These are phyloP conservation scores for Polydesmus complanatus DNA, from an alignment of 2,888 invertebrate genomes.

Conservation along the genomic window DNA sequence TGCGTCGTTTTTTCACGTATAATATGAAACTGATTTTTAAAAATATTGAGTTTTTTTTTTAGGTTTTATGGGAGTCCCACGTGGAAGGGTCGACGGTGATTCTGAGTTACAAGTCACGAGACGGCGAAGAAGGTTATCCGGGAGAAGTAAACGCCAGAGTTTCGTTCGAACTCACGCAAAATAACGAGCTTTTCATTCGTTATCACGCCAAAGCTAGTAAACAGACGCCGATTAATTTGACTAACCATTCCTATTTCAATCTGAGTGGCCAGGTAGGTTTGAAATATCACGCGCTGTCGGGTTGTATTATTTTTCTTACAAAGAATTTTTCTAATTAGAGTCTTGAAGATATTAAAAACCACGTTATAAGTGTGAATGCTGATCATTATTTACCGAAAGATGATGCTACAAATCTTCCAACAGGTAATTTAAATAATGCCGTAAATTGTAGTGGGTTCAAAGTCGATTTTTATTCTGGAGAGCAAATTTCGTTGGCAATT, in stretches of 20 bases:
- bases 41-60: slow-evolving; percentile 13
- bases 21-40: neutral
- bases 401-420: slow-evolving; percentile 13
- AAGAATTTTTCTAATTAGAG: slow-evolving; percentile 22
- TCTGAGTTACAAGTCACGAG: slow-evolving; percentile 59
- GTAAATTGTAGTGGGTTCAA: slow-evolving; percentile 61
- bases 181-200: slow-evolving; percentile 58
- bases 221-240: slow-evolving; percentile 70
- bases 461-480: slow-evolving; percentile 43
- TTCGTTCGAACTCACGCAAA: slow-evolving; percentile 52
- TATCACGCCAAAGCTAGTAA: slow-evolving; percentile 62
- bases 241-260: slow-evolving; percentile 83
- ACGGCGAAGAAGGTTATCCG: slow-evolving; percentile 78
- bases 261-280: slow-evolving; percentile 64
- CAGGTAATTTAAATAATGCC: slow-evolving; percentile 31
- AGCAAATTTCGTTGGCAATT: slow-evolving; percentile 53
- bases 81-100: slow-evolving; percentile 47
- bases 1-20: neutral
- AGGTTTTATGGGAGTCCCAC: slow-evolving; percentile 54
- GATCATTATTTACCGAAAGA: slow-evolving; percentile 15
- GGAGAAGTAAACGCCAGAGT: slow-evolving; percentile 60
- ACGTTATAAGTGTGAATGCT: slow-evolving; percentile 22
- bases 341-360: slow-evolving; percentile 26
- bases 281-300: neutral
- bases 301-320: slow-evolving; percentile 1